Percentiles rank a stretch among this genome's conserved stretches.
phyloP scores from a whole-genome alignment of 30 jellyfish, hydroid and myxozoan genomes.

The Aurelia coerulea region DNA sequence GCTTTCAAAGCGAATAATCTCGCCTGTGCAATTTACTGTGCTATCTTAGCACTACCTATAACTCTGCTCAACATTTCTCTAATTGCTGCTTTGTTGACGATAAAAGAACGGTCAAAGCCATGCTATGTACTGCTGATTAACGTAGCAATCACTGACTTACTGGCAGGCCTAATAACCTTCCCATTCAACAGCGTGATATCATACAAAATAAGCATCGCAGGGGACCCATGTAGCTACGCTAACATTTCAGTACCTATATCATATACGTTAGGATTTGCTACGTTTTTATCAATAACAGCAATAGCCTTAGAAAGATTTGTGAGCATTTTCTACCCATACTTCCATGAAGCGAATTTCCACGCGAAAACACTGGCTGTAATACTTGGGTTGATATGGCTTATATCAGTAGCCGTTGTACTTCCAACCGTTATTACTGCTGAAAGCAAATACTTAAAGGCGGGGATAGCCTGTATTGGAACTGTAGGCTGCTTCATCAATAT shows the following conservation, averaged over 20 bases:
- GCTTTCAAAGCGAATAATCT: not conserved
- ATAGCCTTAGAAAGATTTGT: conserved; percentile 56
- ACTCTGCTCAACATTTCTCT: conserved; percentile 11
- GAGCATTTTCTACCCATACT: conserved; percentile 48
- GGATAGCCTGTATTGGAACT: not conserved
- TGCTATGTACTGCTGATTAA: conserved; percentile 36
- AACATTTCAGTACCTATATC: conserved; percentile 31
- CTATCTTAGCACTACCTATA: conserved; percentile 27
- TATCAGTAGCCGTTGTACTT: not conserved
- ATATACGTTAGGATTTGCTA: conserved; percentile 25
- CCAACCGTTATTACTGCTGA: not conserved
- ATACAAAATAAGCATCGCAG: not conserved
- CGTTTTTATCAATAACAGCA: conserved; percentile 30
- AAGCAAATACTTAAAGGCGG: not conserved
- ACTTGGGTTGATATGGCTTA: conserved; percentile 20
- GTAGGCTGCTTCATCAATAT: conserved; percentile 29
- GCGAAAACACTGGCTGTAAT: not conserved
- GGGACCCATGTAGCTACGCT: conserved; percentile 45
- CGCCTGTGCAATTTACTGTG: conserved; percentile 15
- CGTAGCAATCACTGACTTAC: conserved; percentile 41
- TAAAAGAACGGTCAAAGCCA: conserved; percentile 46
- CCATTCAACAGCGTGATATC: conserved; percentile 25
- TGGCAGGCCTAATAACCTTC: conserved; percentile 28
- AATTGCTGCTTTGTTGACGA: conserved; percentile 11
- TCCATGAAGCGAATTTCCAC: conserved; percentile 7